Base-by-base conservation (phyloP, 2,797 vertebrate genomes). In the Danio jaintianensis region DNA sequence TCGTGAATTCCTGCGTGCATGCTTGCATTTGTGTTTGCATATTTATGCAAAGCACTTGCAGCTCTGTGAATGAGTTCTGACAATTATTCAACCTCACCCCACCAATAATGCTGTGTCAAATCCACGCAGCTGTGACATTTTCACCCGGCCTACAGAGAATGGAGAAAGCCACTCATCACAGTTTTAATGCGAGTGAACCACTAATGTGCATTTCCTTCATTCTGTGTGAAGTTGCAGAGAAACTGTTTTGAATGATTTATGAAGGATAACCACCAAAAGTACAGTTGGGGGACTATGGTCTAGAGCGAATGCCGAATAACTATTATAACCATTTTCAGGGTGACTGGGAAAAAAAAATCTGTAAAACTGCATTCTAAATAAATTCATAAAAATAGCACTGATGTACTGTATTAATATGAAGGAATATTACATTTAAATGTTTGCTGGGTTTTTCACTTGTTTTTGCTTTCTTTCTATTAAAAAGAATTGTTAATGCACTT, bases 51-150 rank as follows among this genome's bases (percentile, higher is more conserved):
- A 77, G 18, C 18, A 55, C 9, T 89, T 91, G 87, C 82, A 88
- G 89, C 89, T 90, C 87, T 90, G 89, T 86, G 83, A 91, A 86
- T 88, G 69, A 89, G 92, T 91, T 89, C 80, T 84, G 83, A 71
- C 85, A 90, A 89, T 48, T 87, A 78, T 86, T 86, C 85, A 72
- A 87, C 87, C 86, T 86, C 84, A 79, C 82, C 52, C 78, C 71
- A 86, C 58, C 83, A 88, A 90, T 89, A 86, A 88, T 56, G 82
- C 55, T 68, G 86, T 18, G 18, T 80, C 50, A 87, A 74, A 66
- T 87, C 76, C 80, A 67, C 84, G 85, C 83, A 78, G 67, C 80
- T 86, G 66, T 66, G 18, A 74, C 79, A 78, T 50, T 68, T 78
- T 75, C 64, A 78, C 22, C 43, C 22, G 9, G 42, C 12, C 11